Base-by-base conservation (phyloP, 2,888 invertebrate genomes). In the Carpatolechia fugitivella region DNA sequence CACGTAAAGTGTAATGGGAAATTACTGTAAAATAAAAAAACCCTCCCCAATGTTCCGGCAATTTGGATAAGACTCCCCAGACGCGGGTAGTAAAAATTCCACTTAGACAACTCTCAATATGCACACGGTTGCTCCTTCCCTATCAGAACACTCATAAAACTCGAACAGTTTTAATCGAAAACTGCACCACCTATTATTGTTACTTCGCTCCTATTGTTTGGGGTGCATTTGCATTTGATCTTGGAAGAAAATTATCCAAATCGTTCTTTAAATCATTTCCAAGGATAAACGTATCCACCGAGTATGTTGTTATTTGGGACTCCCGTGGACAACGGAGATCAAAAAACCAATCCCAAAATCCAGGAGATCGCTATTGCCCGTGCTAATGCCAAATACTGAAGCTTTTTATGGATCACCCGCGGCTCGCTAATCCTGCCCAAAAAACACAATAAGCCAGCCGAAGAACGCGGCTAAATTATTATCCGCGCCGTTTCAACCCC, bases 1-100 rank as follows among this genome's bases (percentile, higher is more conserved):
- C 85, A 81, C 83, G 83, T 82, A 85, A 81, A 82, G 82, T 79
- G 85, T 84, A 85, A 85, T 85, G 82, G 81, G 80, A 85, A 85
- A 85, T 85, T 85, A 85, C 85, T 85, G 78, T 85, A 85, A 85
- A 85, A 85, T 84, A 84, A 83, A 40, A 85, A 83, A 81, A 76
- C 72, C 69, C 76, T 76, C 80, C 82, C 81, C 75, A 80, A 76
- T 75, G 84, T 82, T 80, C 76, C 83, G 81, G 81, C 81, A 83
- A 85, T 85, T 85, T 84, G 83, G 82, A 78, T 84, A 82, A 82
- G 77, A 76, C 79, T 80, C 83, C 81, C 83, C 71, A 58, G 79
- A 72, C 74, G 68, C 71, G 74, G 70, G 78, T 78, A 79, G 80
- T 81, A 84, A 83, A 84, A 82, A 84, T 81, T 83, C 82, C 82